Base-by-base conservation (phyloP, 2,888 invertebrate genomes). In the Ormyrus labotus region DNA sequence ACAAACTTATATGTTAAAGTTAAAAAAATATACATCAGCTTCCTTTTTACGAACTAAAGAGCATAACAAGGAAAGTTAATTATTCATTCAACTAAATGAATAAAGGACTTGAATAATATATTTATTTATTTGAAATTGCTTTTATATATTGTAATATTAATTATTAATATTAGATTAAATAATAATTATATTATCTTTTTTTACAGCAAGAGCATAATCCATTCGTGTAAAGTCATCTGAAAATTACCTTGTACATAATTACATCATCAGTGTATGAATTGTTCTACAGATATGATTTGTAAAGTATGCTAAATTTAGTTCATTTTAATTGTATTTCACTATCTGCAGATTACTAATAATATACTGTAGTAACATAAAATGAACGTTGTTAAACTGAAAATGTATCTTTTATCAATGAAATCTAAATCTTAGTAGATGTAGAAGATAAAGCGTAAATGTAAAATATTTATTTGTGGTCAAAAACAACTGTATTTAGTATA, bases 191-290 rank as follows among this genome's bases (percentile, higher is more conserved):
- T 73, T 7, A 58, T 72, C 58, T 69, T 67, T 57, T 74, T 67
- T 81, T 81, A 10, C 78, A 81, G 81, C 72, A 78, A 70, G 60
- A 72, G 5, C 47, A 8, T 5, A 81, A 81, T 64, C 81, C 81
- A 74, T 81, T 81, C 45, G 10, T 61, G 50, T 68, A 50, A 67
- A 58, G 34, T 58, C 55, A 47, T 45, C 10, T 45, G 13, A 57
- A 55, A 58, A 80, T 61, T 9, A 74, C 60, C 5, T 45, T 78
- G 72, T 81, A 78, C 50, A 69, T 69, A 81, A 69, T 68, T 77
- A 68, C 60, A 65, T 81, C 6, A 67, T 47, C 50, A 53, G n/a
- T 71, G 47, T 61, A 67, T 68, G 19, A 45, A 61, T 51, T 55
- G 65, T 11, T 60, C 9, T 11, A 64, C 50, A 68, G 34, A 34